Evolutionary conservation across 2,888 invertebrate genomes (phyloP).

Genomic region (Smittia aterrima): DNA sequence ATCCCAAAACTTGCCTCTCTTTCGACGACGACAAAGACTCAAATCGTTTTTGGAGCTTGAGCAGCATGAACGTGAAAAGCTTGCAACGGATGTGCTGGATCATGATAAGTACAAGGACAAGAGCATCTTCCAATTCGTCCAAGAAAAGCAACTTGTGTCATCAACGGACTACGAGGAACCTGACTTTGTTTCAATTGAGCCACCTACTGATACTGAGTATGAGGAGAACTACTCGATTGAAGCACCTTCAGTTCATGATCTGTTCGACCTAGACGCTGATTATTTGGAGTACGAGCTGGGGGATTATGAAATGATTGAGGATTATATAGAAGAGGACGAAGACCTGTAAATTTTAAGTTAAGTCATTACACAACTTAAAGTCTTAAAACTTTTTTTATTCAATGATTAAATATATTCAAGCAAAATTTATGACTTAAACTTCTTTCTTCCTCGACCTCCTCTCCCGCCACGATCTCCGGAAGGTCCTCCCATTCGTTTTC

Average conservation of each 20-base stretch:
- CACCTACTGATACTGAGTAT: neutral
- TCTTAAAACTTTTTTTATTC: slow-evolving; percentile 19
- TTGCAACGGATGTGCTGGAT: neutral
- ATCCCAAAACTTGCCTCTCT: neutral
- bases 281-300: neutral
- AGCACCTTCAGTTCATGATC: slow-evolving; percentile 20
- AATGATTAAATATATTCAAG: neutral
- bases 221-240: neutral
- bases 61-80: neutral
- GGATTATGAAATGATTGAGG: slow-evolving; percentile 20
- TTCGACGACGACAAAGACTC: neutral
- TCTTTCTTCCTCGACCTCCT: slow-evolving; percentile 41
- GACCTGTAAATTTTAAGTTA: slow-evolving; percentile 14
- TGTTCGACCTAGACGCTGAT: slow-evolving; percentile 1
- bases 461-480: slow-evolving; percentile 48
- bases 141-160: neutral
- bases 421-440: slow-evolving; percentile 15
- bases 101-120: slow-evolving; percentile 14
- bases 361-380: neutral
- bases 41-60: neutral
- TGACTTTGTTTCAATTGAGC: neutral
- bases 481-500: slow-evolving; percentile 63
- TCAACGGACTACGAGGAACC: neutral
- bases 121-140: slow-evolving; percentile 6
- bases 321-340: slow-evolving; percentile 19